phyloP scores from a whole-genome alignment of 2,113 vertebrate species.

The Hippocampus barbouri region DNA sequence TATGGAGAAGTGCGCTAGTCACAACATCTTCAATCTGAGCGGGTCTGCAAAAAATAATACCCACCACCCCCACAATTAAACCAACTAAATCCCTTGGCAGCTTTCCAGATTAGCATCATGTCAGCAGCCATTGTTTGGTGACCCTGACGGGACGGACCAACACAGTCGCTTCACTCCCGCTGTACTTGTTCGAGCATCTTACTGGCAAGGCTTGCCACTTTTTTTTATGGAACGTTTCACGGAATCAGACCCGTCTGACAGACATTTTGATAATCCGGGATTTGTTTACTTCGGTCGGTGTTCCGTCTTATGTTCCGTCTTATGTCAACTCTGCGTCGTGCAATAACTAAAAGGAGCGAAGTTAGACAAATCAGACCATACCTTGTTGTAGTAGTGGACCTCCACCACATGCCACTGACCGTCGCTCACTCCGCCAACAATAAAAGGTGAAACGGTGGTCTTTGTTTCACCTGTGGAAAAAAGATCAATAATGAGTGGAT shows the following conservation, averaged over 20 bases:
- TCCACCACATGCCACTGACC: slow-evolving; percentile 90
- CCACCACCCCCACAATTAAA: slow-evolving; percentile 1
- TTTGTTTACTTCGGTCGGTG: background rate
- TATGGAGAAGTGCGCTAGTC: slow-evolving; percentile 34
- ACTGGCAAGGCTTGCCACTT: slow-evolving; percentile 2
- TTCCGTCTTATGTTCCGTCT: background rate
- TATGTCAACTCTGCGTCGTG: background rate
- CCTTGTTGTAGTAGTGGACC: slow-evolving; percentile 93
- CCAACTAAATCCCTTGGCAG: slow-evolving; percentile 14
- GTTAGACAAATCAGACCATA: slow-evolving; percentile 30
- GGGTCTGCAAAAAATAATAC: slow-evolving; percentile 31
- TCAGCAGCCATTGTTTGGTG: slow-evolving; percentile 38
- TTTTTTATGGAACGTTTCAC: background rate
- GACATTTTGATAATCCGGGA: background rate
- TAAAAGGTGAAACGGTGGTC: slow-evolving; percentile 81
- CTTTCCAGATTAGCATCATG: slow-evolving; percentile 42
- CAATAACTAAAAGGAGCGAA: background rate
- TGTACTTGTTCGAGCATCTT: slow-evolving; percentile 4
- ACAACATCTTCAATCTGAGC: slow-evolving; percentile 45
- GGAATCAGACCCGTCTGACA: background rate
- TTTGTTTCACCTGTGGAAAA: slow-evolving; percentile 81
- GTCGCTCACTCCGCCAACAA: slow-evolving; percentile 86
- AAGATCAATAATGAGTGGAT: background rate
- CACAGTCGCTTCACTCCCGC: slow-evolving; percentile 23
- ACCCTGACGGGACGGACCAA: slow-evolving; percentile 11